phyloP scores from a whole-genome alignment of 2,113 vertebrate species.

The Sardina pilchardus region DNA sequence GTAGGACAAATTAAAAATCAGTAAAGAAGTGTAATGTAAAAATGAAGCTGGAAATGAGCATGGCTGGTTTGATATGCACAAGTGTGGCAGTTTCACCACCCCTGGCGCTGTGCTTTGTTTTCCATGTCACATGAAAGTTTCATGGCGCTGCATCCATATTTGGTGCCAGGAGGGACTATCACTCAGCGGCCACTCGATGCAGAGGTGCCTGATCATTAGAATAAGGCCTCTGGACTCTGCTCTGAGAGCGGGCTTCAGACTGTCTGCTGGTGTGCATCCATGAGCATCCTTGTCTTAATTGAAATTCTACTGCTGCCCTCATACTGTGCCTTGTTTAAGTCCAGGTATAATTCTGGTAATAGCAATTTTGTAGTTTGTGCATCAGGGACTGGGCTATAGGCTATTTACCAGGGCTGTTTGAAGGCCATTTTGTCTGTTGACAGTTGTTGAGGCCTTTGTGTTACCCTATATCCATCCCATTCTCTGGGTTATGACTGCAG shows the following conservation, averaged over 20 bases:
- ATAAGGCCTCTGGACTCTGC: background rate
- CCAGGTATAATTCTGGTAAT: conserved; percentile 42
- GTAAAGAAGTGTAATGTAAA: no score
- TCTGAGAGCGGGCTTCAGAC: background rate
- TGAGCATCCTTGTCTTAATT: conserved; percentile 22
- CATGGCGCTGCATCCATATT: background rate
- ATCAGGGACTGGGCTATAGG: no score
- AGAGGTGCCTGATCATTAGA: conserved; percentile 8
- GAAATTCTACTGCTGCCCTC: conserved; percentile 29
- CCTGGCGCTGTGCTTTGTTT: background rate
- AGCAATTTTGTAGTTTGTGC: conserved; percentile 45
- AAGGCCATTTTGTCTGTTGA: background rate
- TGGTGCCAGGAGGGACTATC: background rate
- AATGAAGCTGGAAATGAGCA: no score
- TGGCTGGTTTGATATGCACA: no score
- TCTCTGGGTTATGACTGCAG: background rate
- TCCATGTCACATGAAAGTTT: background rate
- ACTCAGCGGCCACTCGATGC: background rate
- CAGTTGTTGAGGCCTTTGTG: background rate
- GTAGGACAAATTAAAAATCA: no score
- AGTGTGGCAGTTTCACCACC: background rate
- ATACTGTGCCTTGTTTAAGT: conserved; percentile 31
- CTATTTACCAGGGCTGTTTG: no score
- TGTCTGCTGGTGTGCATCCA: background rate
- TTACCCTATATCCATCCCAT: no score